Evolutionary conservation across 2,888 invertebrate species (phyloP).

Genomic region (Yponomeuta sedellus): DNA sequence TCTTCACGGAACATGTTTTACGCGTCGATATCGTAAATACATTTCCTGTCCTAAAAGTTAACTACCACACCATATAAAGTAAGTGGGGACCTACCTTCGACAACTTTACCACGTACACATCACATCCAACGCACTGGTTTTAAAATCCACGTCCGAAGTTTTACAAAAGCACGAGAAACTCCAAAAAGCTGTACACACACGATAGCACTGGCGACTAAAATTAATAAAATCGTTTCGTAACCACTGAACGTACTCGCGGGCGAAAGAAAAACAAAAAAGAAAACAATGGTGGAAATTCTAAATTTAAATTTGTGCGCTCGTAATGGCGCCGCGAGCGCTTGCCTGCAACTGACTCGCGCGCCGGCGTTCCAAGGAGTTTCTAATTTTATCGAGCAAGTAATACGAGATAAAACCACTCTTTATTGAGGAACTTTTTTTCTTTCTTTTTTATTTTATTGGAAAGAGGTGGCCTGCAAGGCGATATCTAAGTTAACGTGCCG

Average conservation of each 20-base stretch:
- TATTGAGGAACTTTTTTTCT: conserved; percentile 50
- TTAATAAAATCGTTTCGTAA: conserved; percentile 41
- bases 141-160: conserved; percentile 26
- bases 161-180: conserved; percentile 31
- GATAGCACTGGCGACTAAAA: conserved; percentile 45
- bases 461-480: conserved; percentile 5
- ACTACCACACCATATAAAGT: conserved; percentile 14
- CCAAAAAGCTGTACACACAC: conserved; percentile 36
- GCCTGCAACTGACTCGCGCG: conserved; percentile 32
- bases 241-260: conserved; percentile 29
- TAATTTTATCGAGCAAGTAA: conserved; percentile 72
- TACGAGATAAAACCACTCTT: conserved; percentile 72
- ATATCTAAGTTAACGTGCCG: conserved; percentile 4
- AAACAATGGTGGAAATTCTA: conserved; percentile 34
- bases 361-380: conserved; percentile 34
- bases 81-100: conserved; percentile 40
- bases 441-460: conserved; percentile 34
- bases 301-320: conserved; percentile 32
- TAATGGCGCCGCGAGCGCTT: conserved; percentile 37
- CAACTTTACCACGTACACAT: conserved; percentile 43
- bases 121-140: conserved; percentile 35
- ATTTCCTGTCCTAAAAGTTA: conserved; percentile 21
- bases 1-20: conserved; percentile 13
- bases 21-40: conserved; percentile 11
- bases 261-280: conserved; percentile 41